A percentile compares a stretch with the other conserved stretches of the same genome.
Evolutionary conservation across 2,797 vertebrate genomes (phyloP).

Genomic region (Oreortyx pictus): DNA sequence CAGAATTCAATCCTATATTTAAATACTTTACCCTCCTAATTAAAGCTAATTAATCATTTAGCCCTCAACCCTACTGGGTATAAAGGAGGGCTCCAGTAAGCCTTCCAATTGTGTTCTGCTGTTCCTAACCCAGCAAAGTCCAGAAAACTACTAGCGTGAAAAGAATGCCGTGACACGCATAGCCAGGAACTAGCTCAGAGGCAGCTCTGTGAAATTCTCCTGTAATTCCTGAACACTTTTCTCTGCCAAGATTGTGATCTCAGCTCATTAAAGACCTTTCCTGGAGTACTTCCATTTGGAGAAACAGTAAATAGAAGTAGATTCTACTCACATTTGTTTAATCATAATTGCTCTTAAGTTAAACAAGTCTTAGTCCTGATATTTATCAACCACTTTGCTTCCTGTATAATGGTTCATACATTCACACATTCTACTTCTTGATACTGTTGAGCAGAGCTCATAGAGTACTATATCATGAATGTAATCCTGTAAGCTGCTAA

Average conservation of each 20-base stretch:
- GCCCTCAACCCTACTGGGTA: background rate
- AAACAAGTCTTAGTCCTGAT: background rate
- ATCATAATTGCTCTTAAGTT: background rate
- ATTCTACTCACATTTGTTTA: background rate
- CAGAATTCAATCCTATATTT: conserved; percentile 16
- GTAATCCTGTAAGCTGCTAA: background rate
- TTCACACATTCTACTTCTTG: background rate
- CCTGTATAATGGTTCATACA: background rate
- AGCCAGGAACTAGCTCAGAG: background rate
- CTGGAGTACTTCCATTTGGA: background rate
- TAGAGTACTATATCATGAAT: background rate
- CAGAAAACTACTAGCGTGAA: background rate
- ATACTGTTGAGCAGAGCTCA: background rate
- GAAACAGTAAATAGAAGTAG: background rate
- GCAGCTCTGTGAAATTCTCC: background rate
- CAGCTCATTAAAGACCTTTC: background rate
- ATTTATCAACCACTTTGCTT: background rate
- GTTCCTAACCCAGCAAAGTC: background rate
- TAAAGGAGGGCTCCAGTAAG: background rate
- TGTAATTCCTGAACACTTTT: background rate
- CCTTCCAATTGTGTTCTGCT: background rate
- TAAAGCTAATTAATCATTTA: conserved; percentile 35
- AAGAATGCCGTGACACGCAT: background rate
- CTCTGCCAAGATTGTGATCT: background rate
- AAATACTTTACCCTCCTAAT: conserved; percentile 33